Conservation (phyloP, 2,797 vertebrate genomes). For the Ptychobarbus kaznakovi region DNA sequence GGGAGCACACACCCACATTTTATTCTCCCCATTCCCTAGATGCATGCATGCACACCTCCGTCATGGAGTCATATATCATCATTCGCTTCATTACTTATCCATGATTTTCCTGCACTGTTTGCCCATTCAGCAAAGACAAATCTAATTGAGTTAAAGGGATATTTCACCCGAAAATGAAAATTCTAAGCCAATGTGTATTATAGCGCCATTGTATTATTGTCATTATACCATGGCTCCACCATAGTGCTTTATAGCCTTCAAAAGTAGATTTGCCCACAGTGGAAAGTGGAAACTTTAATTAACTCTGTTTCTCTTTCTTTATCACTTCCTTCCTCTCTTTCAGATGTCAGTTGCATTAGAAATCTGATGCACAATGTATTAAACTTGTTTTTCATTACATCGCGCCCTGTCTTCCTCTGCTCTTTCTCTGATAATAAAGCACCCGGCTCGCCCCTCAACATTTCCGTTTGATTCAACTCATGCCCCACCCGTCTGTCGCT, state of each 20-base stretch:
- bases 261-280: neutral
- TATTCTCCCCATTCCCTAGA: neutral
- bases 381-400: constrained; percentile 39
- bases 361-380: constrained; percentile 16
- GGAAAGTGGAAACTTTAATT: neutral
- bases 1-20: constrained; percentile 7
- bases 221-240: neutral
- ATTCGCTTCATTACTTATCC: constrained; percentile 16
- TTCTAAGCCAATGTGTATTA: neutral
- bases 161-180: neutral
- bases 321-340: neutral
- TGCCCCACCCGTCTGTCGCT: constrained; percentile 39
- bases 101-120: constrained; percentile 5
- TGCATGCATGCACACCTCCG: neutral
- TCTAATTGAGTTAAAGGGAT: neutral
- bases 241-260: neutral
- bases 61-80: constrained; percentile 18
- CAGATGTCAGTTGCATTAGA: constrained; percentile 19
- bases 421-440: constrained; percentile 30
- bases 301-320: constrained; percentile 13
- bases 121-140: constrained; percentile 8
- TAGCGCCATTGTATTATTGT: neutral
- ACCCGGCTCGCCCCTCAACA: constrained; percentile 8
- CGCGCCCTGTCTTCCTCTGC: neutral
- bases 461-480: constrained; percentile 24